Percentiles rank a stretch among this genome's conserved stretches.
Evolutionary conservation across 1,140 invertebrate species (phyloP).

Genomic region (Pseudomyrmex pallidus): DNA sequence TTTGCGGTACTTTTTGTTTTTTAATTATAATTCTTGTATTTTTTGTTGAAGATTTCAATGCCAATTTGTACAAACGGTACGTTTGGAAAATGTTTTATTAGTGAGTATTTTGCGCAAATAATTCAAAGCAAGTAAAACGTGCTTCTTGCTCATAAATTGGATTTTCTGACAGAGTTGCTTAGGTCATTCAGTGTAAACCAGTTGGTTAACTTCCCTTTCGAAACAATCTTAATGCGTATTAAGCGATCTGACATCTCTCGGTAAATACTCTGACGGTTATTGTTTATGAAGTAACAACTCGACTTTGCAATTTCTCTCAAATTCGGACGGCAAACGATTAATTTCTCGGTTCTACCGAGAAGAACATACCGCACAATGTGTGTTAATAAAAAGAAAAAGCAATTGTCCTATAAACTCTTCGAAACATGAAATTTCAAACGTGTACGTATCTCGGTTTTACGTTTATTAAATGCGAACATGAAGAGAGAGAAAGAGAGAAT

Average conservation of each 20-base stretch:
- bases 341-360: background rate
- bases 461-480: no score
- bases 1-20: no score
- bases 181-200: constrained; percentile 13
- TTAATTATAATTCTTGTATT: no score
- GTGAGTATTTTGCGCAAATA: background rate
- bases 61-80: background rate
- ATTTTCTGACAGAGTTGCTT: constrained; percentile 43
- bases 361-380: background rate
- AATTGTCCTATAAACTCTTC: no score
- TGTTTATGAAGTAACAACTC: constrained; percentile 2
- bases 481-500: no score
- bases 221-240: constrained; percentile 30
- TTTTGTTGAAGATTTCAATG: background rate
- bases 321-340: constrained; percentile 22
- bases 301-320: background rate
- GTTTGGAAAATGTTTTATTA: background rate
- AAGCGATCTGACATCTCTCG: constrained; percentile 28
- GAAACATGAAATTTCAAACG: no score
- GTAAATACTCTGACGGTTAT: constrained; percentile 26
- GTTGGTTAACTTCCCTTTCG: constrained; percentile 31
- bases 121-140: background rate
- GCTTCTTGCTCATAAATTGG: constrained; percentile 36
- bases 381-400: no score
- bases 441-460: no score